Evolutionary conservation across 2,113 vertebrate genomes (phyloP).

Genomic region (Gallinago jamesoni): DNA sequence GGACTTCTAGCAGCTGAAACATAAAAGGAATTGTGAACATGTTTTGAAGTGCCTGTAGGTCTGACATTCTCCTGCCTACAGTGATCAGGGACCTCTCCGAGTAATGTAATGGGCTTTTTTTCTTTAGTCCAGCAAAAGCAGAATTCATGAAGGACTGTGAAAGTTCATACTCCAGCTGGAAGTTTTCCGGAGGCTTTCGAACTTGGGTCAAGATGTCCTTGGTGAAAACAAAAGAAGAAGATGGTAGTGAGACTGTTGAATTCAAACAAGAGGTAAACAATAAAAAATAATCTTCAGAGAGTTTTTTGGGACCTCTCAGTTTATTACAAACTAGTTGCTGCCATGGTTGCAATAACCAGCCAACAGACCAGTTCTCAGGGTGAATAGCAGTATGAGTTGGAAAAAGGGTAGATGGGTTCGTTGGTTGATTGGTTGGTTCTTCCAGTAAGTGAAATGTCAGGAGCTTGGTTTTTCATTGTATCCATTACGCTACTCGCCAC

Average conservation of each 20-base stretch:
- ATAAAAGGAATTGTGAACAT: not conserved
- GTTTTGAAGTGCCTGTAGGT: not conserved
- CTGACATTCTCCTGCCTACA: not conserved
- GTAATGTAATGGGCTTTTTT: not conserved
- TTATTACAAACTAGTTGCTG: not conserved
- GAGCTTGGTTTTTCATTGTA: not conserved
- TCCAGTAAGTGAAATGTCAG: not conserved
- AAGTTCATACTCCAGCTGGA: constrained; percentile 94
- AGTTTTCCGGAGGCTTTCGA: constrained; percentile 95
- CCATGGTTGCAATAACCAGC: not conserved
- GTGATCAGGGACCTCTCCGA: not conserved
- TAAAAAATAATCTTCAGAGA: not conserved
- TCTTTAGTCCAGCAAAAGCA: constrained; percentile 79
- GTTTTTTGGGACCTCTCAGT: not conserved
- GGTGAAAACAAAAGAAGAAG: constrained; percentile 89
- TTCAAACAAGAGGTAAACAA: constrained; percentile 92
- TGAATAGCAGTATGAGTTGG: not conserved
- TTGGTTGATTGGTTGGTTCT: not conserved
- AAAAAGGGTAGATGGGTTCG: not conserved
- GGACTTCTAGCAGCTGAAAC: not conserved
- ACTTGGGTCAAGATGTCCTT: constrained; percentile 99
- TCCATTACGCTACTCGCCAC: not conserved
- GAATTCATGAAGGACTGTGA: constrained; percentile 93
- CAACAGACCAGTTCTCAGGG: not conserved
- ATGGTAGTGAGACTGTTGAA: constrained; percentile 82